phyloP scores from a whole-genome alignment of 2,113 vertebrate species.

The Myocastor coypus region DNA sequence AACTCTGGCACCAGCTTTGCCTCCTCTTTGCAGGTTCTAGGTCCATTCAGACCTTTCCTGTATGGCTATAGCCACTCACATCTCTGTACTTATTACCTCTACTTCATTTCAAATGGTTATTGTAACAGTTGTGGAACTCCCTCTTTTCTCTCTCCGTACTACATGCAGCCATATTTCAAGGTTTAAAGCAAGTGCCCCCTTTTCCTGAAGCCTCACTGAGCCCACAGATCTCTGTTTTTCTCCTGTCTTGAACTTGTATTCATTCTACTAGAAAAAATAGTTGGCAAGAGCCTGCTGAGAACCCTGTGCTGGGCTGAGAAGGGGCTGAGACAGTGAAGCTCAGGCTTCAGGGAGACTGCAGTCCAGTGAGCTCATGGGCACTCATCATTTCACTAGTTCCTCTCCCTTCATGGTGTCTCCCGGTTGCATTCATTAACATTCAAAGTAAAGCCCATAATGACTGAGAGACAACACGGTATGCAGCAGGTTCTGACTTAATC shows the following conservation, averaged over 20 bases:
- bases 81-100: too few species aligned
- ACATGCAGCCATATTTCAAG: background rate
- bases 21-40: background rate
- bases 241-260: background rate
- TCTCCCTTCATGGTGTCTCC: background rate
- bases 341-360: background rate
- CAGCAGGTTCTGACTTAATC: background rate
- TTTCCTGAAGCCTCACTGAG: background rate
- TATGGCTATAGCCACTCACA: too few species aligned
- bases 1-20: background rate
- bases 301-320: background rate
- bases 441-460: background rate
- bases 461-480: background rate
- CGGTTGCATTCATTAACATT: background rate
- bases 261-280: background rate
- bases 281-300: background rate
- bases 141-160: background rate
- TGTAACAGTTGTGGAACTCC: too few species aligned
- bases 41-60: background rate
- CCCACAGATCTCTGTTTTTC: background rate
- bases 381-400: background rate
- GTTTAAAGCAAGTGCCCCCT: background rate
- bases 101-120: background rate
- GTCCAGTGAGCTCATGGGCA: background rate
- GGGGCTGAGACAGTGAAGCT: rapidly evolving